phyloP scores from a whole-genome alignment of 2,797 vertebrate species.

The Intellagama lesueurii region DNA sequence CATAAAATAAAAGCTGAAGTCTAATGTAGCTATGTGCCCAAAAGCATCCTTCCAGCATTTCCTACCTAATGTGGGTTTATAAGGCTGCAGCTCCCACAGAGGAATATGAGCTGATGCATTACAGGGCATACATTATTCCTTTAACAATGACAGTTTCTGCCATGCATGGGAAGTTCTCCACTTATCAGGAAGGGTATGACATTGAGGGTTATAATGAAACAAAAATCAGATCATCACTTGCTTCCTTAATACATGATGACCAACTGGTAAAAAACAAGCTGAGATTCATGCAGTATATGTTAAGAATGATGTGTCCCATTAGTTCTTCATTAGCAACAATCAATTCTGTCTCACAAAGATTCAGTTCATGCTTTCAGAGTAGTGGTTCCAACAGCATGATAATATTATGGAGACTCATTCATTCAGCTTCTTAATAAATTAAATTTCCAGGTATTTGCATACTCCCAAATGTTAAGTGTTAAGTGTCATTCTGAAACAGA shows the following conservation, averaged over 20 bases:
- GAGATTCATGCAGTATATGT: background rate
- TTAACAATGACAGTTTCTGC: background rate
- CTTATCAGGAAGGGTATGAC: too few species aligned
- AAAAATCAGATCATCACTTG: background rate
- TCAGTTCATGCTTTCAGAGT: background rate
- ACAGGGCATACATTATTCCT: background rate
- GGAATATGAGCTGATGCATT: background rate
- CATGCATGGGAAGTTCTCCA: background rate
- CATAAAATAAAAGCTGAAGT: background rate
- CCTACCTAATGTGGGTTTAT: background rate
- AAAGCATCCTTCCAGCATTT: background rate
- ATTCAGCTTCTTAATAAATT: background rate
- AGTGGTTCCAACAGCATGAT: accelerated
- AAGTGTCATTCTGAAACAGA: background rate
- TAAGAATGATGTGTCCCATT: background rate
- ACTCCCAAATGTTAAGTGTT: background rate
- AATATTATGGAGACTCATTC: background rate
- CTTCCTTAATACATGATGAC: background rate
- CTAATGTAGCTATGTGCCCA: background rate
- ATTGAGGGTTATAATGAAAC: background rate
- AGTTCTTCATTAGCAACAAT: background rate
- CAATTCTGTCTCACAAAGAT: too few species aligned
- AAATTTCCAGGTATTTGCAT: too few species aligned
- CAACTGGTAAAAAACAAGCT: background rate
- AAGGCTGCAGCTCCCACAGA: background rate